Evolutionary conservation across 2,888 invertebrate species (phyloP), one percentile per base, ranked within the genome.

Genomic region (Limnephilus marmoratus): DNA sequence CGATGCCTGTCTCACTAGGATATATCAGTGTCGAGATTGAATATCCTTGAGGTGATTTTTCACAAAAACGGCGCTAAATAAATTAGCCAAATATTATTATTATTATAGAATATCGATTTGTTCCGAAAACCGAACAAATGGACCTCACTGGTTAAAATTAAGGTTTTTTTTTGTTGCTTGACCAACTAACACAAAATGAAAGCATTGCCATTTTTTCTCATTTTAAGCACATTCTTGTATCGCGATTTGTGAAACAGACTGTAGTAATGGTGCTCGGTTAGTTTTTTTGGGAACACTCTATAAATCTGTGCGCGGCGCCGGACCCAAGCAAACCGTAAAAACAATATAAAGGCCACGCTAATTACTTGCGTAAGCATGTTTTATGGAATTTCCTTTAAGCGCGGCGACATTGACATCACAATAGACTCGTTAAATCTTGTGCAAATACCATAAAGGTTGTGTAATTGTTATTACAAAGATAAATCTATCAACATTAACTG

Each of bases 261-360:
- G 85, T 45, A 29, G 45, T 86, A n/a, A 45, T 45, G 49, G 86
- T 29, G 49, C 37, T 13, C 29, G 86, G 29, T 86, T n/a, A 45
- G n/a, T 13, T 45, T 49, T 86, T 86, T 86, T 49, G 49, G 29
- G 15, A 45, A 45, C 86, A 49, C 86, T 29, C 85, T 86, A 86
- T 86, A 86, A 86, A 86, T 86, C 49, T 68, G 24, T n/a, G 45
- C 85, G 11, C 12, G 11, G 12, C 45, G n/a, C 85, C 41, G 85
- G 86, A 49, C 45, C n/a, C 86, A 15, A 49, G 86, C 86, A 7
- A n/a, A 29, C 86, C 29, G 45, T 86, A 86, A 86, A 86, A 45
- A 86, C 86, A 86, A n/a, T 86, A 41, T 45, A 86, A 86, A 86
- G 45, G 49, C n/a, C n/a, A 29, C 49, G 86, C 86, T 86, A 86